Conservation (phyloP, 2,888 invertebrate species). For the Agrotis puta region DNA sequence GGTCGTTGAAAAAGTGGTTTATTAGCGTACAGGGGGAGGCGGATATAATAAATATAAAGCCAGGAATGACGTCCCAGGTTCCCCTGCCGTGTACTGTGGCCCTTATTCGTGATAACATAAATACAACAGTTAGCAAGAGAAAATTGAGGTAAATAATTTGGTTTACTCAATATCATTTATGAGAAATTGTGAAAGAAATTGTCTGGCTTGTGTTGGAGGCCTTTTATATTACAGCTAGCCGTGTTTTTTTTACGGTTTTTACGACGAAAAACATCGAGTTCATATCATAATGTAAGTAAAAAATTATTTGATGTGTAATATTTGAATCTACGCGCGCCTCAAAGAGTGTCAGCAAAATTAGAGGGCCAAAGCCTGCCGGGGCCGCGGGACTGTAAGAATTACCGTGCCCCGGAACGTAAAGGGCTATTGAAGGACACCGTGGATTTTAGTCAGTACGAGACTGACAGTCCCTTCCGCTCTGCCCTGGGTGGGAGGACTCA, state of each 20-base stretch:
- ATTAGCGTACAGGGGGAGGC: slow-evolving; percentile 73
- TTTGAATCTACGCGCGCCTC: too few species aligned
- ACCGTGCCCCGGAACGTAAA: too few species aligned
- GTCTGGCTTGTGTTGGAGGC: slow-evolving; percentile 8
- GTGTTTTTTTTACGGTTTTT: slow-evolving; percentile 4
- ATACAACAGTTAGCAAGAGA: slow-evolving; percentile 64
- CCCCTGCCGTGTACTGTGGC: slow-evolving; percentile 55
- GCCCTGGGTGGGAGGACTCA: too few species aligned
- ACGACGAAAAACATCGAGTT: neutral
- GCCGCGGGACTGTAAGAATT: too few species aligned
- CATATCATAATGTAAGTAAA: too few species aligned
- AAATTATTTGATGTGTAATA: too few species aligned
- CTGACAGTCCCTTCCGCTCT: too few species aligned
- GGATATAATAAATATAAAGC: slow-evolving; percentile 76
- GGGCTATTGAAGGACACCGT: too few species aligned
- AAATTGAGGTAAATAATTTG: slow-evolving; percentile 61
- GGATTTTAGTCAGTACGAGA: too few species aligned
- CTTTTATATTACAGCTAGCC: slow-evolving; percentile 1
- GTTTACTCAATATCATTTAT: slow-evolving; percentile 57
- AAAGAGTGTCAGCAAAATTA: too few species aligned
- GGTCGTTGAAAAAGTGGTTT: slow-evolving; percentile 74
- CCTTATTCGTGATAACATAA: slow-evolving; percentile 68
- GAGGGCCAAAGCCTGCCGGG: too few species aligned
- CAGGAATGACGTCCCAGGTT: slow-evolving; percentile 62
- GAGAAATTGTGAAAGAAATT: slow-evolving; percentile 45